These are phyloP conservation scores for Gadopsis marmoratus DNA, from an alignment of 2,797 vertebrate species.

Conservation along the genomic window DNA sequence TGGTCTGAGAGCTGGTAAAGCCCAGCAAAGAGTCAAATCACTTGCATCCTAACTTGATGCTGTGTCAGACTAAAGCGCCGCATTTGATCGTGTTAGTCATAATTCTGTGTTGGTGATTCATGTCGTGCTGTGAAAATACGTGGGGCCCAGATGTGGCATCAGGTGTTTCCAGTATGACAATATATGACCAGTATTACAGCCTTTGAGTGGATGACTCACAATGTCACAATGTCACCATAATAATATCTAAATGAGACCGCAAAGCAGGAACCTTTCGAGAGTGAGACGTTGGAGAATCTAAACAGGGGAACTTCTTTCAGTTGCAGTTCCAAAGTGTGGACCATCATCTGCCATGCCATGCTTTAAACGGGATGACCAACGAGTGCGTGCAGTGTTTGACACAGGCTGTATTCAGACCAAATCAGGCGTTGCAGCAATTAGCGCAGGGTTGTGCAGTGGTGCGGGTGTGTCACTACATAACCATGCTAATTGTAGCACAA, in stretches of 20 bases:
- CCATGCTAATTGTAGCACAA: no score
- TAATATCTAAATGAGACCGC: neutral
- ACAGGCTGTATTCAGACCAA: no score
- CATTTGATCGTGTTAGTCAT: neutral
- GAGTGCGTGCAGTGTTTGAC: neutral
- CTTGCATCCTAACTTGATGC: neutral
- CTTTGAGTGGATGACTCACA: no score
- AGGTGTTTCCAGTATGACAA: neutral
- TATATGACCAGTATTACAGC: neutral
- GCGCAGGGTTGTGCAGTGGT: no score
- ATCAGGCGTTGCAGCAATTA: no score
- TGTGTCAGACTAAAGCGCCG: neutral
- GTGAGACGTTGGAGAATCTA: neutral
- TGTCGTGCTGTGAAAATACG: rapidly evolving
- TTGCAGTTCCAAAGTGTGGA: no score
- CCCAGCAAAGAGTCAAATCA: constrained; percentile 1
- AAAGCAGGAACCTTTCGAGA: neutral
- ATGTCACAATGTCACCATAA: no score
- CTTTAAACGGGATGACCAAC: neutral
- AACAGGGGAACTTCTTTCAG: neutral
- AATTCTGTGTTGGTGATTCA: neutral
- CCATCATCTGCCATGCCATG: neutral
- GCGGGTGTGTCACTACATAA: no score
- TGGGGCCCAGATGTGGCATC: neutral
- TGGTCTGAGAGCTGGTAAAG: constrained; percentile 24